These are phyloP conservation scores for Epistrophe eligans DNA, from an alignment of 2,888 invertebrate species.

Conservation along the genomic window DNA sequence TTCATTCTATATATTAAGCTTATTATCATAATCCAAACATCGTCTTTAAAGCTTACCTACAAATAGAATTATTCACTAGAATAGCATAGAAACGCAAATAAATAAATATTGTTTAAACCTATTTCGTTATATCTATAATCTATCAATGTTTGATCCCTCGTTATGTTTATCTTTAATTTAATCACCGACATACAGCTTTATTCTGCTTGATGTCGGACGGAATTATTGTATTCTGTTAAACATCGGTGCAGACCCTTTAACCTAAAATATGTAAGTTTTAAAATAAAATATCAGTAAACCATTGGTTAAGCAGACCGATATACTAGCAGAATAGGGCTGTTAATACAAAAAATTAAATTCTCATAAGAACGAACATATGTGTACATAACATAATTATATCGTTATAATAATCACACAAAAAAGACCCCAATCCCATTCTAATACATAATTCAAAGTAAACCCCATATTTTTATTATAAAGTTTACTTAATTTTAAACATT, in stretches of 20 bases:
- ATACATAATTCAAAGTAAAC: constrained; percentile 31
- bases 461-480: constrained; percentile 46
- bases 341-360: background rate
- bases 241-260: background rate
- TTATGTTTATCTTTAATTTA: constrained; percentile 16
- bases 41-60: background rate
- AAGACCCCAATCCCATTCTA: constrained; percentile 22
- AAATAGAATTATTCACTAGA: constrained; percentile 15
- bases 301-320: background rate
- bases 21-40: constrained; percentile 11
- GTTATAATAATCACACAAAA: constrained; percentile 30
- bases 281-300: background rate
- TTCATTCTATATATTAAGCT: background rate
- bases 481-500: constrained; percentile 35
- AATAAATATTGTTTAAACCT: constrained; percentile 15
- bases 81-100: constrained; percentile 19
- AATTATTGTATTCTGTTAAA: background rate
- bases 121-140: background rate
- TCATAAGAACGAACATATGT: constrained; percentile 22
- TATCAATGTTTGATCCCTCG: constrained; percentile 9
- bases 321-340: background rate
- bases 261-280: background rate
- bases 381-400: background rate
- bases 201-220: background rate
- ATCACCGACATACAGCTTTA: background rate